Percentiles rank a stretch among this genome's conserved stretches.
phyloP scores from a whole-genome alignment of 2,113 vertebrate species.

The Elephas maximus region DNA sequence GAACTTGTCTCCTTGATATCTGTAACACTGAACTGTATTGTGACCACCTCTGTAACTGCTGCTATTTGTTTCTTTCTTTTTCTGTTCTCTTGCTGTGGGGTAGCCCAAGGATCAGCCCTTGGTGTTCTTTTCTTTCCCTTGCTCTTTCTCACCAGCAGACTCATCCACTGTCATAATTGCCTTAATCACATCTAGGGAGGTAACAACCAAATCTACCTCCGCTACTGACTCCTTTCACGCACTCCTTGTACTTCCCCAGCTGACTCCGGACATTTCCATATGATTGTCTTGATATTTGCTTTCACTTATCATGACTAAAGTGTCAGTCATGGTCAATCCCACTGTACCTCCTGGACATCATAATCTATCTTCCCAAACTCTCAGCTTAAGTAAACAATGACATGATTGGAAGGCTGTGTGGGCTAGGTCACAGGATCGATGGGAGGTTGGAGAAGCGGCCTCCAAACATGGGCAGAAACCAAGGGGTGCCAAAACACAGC shows the following conservation, averaged over 20 bases:
- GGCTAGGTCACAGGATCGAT: background rate
- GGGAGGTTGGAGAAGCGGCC: background rate
- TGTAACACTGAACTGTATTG: background rate
- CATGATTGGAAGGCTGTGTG: background rate
- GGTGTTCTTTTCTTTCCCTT: background rate
- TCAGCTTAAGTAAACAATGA: slow-evolving; percentile 30
- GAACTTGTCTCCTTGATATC: background rate
- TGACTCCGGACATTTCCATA: background rate
- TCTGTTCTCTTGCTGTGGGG: background rate
- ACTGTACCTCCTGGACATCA: slow-evolving; percentile 13
- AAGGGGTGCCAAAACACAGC: background rate
- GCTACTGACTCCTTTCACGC: background rate
- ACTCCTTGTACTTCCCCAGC: background rate
- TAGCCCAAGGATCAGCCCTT: slow-evolving; percentile 18
- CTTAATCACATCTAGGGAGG: slow-evolving; percentile 2
- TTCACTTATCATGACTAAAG: slow-evolving; percentile 46
- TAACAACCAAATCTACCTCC: background rate
- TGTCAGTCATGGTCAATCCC: slow-evolving; percentile 3
- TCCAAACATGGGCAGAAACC: background rate
- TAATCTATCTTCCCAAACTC: slow-evolving; percentile 42
- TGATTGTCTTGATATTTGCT: slow-evolving; percentile 4
- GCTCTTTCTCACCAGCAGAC: background rate
- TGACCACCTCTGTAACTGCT: background rate
- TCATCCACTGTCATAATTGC: background rate
- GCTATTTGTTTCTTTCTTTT: background rate